Percentiles rank a stretch among this genome's conserved stretches.
These are phyloP conservation scores for Micropoecilia bifurca DNA, from an alignment of 2,797 vertebrate species.

Conservation along the genomic window DNA sequence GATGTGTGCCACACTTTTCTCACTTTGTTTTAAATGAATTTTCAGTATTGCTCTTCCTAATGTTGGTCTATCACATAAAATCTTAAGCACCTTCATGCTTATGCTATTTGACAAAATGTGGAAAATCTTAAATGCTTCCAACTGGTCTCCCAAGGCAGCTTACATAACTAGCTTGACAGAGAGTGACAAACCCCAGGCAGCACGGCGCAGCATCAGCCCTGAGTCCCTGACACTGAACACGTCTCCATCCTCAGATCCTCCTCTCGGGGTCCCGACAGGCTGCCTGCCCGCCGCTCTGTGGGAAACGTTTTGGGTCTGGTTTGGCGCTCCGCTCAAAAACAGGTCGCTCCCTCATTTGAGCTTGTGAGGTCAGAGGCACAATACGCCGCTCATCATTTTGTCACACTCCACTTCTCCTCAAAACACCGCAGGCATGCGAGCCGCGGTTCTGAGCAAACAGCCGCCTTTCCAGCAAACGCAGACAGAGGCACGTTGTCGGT, in stretches of 20 bases:
- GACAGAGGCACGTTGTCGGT: conserved; percentile 31
- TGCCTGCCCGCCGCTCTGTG: conserved; percentile 12
- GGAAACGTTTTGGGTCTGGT: conserved; percentile 7
- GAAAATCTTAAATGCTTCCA: background rate
- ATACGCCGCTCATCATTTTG: conserved; percentile 36
- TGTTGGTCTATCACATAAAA: background rate
- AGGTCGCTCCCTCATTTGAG: conserved; percentile 29
- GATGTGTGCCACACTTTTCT: background rate
- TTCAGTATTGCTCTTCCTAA: background rate
- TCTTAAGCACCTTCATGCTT: background rate
- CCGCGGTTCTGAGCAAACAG: conserved; percentile 11
- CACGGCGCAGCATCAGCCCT: conserved; percentile 29
- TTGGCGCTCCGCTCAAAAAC: conserved; percentile 12
- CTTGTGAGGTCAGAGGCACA: conserved; percentile 59
- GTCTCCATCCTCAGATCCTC: conserved; percentile 27
- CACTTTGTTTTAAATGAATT: background rate
- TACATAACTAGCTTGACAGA: conserved; percentile 32
- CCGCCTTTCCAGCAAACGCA: conserved; percentile 36
- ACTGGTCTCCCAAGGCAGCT: background rate
- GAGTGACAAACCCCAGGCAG: conserved; percentile 38
- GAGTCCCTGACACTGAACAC: conserved; percentile 46
- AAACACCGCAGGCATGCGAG: conserved; percentile 35
- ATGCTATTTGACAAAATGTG: background rate
- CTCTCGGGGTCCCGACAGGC: conserved; percentile 8
- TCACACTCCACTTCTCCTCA: conserved; percentile 64